A percentile compares a stretch with the other conserved stretches of the same genome.
Conservation (phyloP, 2,113 vertebrate genomes). For the Chloebia gouldiae region DNA sequence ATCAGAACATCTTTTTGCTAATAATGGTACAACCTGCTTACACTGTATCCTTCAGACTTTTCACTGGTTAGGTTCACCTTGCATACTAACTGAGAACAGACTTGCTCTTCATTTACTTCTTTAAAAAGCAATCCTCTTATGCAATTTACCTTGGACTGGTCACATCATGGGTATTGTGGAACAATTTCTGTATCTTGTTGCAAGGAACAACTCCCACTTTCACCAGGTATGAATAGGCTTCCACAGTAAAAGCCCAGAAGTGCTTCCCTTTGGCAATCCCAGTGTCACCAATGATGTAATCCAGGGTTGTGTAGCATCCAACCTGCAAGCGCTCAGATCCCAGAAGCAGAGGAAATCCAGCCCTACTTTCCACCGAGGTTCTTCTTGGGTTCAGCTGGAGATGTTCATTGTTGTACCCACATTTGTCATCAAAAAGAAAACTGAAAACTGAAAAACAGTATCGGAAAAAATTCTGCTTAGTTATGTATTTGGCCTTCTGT, state of each 20-base stretch:
- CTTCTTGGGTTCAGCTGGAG: constrained; percentile 83
- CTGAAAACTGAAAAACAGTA: constrained; percentile 81
- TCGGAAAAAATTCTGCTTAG: background rate
- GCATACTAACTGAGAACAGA: background rate
- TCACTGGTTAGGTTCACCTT: background rate
- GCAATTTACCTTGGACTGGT: constrained; percentile 89
- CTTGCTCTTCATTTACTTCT: background rate
- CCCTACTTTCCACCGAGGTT: constrained; percentile 88
- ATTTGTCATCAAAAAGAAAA: constrained; percentile 94
- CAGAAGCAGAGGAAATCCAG: constrained; percentile 85
- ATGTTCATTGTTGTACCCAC: constrained; percentile 88
- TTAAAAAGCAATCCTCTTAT: background rate
- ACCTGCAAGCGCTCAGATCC: constrained; percentile 88
- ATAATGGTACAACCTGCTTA: background rate
- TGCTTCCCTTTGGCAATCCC: constrained; percentile 91
- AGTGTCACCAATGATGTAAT: constrained; percentile 91
- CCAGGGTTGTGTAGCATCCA: constrained; percentile 86
- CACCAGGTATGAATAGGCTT: constrained; percentile 88
- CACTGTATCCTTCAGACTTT: background rate
- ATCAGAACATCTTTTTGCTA: background rate
- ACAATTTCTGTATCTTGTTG: constrained; percentile 90
- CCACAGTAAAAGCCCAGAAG: constrained; percentile 93
- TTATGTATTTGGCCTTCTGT: background rate
- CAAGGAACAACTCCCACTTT: constrained; percentile 93
- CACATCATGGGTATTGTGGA: constrained; percentile 87